Percentiles rank a stretch among this genome's conserved stretches.
Conservation (phyloP, 1,140 invertebrate species). For the Eupristina koningsbergeri region DNA sequence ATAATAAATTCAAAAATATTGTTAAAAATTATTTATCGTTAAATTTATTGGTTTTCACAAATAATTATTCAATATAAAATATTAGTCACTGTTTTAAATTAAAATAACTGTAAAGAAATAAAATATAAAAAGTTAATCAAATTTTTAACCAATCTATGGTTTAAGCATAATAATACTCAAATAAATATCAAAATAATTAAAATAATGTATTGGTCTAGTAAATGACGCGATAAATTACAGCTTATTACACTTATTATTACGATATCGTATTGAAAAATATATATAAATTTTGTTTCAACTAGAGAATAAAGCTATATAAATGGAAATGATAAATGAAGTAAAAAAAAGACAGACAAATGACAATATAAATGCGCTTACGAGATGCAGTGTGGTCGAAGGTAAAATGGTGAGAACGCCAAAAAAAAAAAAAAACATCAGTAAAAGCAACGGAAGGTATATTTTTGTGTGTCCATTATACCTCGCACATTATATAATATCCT, state of each 20-base stretch:
- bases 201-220: slow-evolving; percentile 21
- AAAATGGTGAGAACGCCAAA: not conserved
- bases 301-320: slow-evolving; percentile 10
- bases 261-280: slow-evolving; percentile 27
- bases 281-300: not conserved
- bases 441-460: slow-evolving; percentile 1
- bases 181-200: slow-evolving; percentile 10
- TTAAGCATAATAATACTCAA: not conserved
- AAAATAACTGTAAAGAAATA: not conserved
- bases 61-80: not conserved
- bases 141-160: not conserved
- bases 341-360: not conserved
- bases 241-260: slow-evolving; percentile 1
- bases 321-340: not conserved
- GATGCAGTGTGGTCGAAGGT: not conserved
- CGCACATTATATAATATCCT: slow-evolving; percentile 27
- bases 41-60: not conserved
- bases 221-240: not conserved
- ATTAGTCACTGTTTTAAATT: not conserved
- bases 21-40: not conserved
- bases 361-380: not conserved
- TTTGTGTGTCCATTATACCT: slow-evolving; percentile 18
- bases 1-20: not conserved
- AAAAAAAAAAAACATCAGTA: not conserved
- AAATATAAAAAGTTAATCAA: not conserved